phyloP scores from a whole-genome alignment of 2,113 vertebrate species.

The Dasyornis broadbenti region DNA sequence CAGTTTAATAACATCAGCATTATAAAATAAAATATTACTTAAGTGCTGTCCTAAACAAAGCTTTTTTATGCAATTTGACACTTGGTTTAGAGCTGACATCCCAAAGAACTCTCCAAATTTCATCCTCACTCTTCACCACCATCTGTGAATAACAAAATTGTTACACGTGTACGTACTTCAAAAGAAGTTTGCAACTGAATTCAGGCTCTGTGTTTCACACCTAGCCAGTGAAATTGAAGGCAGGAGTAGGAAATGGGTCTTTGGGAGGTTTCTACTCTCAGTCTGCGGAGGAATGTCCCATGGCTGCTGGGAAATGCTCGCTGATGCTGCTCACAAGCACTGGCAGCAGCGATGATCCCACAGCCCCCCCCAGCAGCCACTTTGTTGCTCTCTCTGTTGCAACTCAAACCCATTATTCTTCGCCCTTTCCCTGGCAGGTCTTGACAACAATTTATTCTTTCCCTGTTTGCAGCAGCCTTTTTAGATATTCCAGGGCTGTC shows the following conservation, averaged over 20 bases:
- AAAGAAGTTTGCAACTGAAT: not conserved
- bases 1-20: not conserved
- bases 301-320: fast-evolving
- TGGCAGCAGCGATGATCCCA: fast-evolving
- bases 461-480: not conserved
- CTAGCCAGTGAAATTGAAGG: not conserved
- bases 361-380: not conserved
- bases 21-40: not conserved
- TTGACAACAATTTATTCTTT: not conserved
- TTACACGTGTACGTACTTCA: fast-evolving
- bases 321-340: not conserved
- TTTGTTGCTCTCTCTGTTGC: not conserved
- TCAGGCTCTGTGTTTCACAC: not conserved
- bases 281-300: not conserved
- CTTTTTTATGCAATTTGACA: not conserved
- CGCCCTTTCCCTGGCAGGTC: not conserved
- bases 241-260: not conserved
- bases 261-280: not conserved
- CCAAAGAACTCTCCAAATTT: not conserved
- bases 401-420: not conserved
- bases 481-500: not conserved
- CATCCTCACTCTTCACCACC: not conserved
- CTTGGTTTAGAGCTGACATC: not conserved
- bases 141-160: not conserved
- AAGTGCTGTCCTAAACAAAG: not conserved